A percentile compares a stretch with the other conserved stretches of the same genome.
These are phyloP conservation scores for Gasteruption jaculator DNA, from an alignment of 2,888 invertebrate species.

Conservation along the genomic window DNA sequence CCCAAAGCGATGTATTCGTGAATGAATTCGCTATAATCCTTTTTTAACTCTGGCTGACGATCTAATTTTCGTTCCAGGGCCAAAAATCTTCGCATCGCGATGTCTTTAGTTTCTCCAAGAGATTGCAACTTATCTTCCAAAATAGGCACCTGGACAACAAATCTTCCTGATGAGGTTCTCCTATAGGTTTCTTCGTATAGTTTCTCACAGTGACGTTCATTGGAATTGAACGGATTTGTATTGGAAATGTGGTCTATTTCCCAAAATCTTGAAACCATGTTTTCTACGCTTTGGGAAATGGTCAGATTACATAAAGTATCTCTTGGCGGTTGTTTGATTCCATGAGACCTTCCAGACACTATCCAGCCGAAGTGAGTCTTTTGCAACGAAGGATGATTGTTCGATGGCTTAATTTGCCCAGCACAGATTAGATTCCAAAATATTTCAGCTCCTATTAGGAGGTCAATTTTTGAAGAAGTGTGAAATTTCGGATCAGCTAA, in stretches of 20 bases:
- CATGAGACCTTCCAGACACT: neutral
- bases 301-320: neutral
- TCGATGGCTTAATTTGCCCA: slow-evolving; percentile 7
- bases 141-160: too few relatives aligned
- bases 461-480: slow-evolving; percentile 1
- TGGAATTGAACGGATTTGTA: neutral
- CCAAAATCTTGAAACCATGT: slow-evolving; percentile 6
- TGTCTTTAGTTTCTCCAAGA: too few relatives aligned
- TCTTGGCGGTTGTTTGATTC: neutral
- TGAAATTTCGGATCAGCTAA: slow-evolving; percentile 12
- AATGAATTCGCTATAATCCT: neutral
- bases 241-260: slow-evolving; percentile 5
- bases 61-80: neutral
- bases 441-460: slow-evolving; percentile 6
- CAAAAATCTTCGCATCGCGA: too few relatives aligned
- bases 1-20: neutral
- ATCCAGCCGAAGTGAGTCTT: slow-evolving; percentile 11
- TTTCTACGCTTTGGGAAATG: neutral
- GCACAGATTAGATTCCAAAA: slow-evolving; percentile 9
- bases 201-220: slow-evolving; percentile 2
- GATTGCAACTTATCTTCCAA: too few relatives aligned
- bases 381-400: slow-evolving; percentile 3
- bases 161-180: too few relatives aligned
- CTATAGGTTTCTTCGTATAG: slow-evolving; percentile 7
- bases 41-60: neutral